phyloP scores from a whole-genome alignment of 2,113 vertebrate species.

The Oenanthe melanoleuca region DNA sequence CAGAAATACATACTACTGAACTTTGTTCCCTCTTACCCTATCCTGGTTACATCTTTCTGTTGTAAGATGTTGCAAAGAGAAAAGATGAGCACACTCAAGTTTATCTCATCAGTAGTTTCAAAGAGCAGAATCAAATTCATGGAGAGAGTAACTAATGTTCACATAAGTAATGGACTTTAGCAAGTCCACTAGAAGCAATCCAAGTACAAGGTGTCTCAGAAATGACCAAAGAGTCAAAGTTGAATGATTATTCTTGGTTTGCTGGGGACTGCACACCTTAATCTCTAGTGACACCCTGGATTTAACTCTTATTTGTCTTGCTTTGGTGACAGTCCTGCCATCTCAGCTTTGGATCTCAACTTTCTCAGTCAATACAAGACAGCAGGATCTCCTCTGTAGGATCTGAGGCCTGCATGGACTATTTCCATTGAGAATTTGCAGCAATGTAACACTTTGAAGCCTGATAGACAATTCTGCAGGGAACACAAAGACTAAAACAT shows the following conservation, averaged over 20 bases:
- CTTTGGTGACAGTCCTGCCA: not conserved
- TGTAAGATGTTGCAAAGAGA: not conserved
- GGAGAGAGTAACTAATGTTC: not conserved
- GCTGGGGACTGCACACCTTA: not conserved
- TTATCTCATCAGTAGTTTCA: not conserved
- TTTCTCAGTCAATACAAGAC: not conserved
- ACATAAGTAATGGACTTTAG: not conserved
- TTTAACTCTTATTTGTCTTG: not conserved
- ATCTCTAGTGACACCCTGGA: not conserved
- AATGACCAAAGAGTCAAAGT: not conserved
- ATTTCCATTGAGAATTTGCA: not conserved
- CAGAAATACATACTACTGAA: not conserved
- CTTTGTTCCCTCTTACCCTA: not conserved
- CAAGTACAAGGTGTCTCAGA: not conserved
- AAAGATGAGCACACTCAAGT: not conserved
- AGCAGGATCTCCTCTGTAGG: not conserved
- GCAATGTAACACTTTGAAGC: not conserved
- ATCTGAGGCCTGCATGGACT: rapidly evolving
- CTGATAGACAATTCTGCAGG: not conserved
- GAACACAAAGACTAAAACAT: not conserved
- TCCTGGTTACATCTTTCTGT: not conserved
- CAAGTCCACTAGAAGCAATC: not conserved
- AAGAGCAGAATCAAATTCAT: not conserved
- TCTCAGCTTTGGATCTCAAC: not conserved
- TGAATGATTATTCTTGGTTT: not conserved